Evolutionary conservation across 2,888 invertebrate genomes (phyloP).

Genomic region (Xestia c-nigrum): DNA sequence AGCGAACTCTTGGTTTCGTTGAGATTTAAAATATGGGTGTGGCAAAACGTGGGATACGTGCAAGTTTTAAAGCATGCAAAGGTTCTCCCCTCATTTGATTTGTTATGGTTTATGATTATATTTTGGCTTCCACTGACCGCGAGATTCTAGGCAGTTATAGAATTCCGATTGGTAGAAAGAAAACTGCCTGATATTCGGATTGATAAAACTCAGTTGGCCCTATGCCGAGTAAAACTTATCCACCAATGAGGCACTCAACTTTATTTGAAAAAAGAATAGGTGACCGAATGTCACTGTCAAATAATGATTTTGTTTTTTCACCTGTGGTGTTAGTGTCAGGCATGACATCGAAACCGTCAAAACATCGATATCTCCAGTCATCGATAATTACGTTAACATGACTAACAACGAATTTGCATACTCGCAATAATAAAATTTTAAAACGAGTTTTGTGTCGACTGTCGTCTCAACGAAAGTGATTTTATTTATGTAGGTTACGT

Average conservation of each 20-base stretch:
- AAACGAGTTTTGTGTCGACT: slow-evolving; percentile 48
- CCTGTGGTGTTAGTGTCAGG: slow-evolving; percentile 7
- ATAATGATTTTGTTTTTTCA: background rate
- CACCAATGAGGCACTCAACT: background rate
- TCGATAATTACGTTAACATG: slow-evolving; percentile 29
- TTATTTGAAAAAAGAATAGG: slow-evolving; percentile 23
- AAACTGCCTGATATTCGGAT: background rate
- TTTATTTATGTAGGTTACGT: slow-evolving; percentile 49
- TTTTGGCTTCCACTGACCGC: background rate
- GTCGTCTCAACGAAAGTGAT: slow-evolving; percentile 60
- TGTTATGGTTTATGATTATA: background rate
- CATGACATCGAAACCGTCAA: slow-evolving; percentile 23
- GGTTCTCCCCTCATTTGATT: background rate
- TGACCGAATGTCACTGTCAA: slow-evolving; percentile 18
- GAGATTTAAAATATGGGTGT: slow-evolving; percentile 21
- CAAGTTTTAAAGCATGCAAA: background rate
- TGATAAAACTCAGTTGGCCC: background rate
- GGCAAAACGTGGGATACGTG: slow-evolving; percentile 4
- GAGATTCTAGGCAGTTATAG: background rate
- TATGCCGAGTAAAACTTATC: background rate
- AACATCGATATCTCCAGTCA: slow-evolving; percentile 37
- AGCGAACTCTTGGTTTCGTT: slow-evolving; percentile 44
- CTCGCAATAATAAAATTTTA: slow-evolving; percentile 22
- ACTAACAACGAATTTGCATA: slow-evolving; percentile 55
- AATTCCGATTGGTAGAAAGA: background rate